Evolutionary conservation across 2,797 vertebrate species (phyloP).

Genomic region (Myotis findleyi): DNA sequence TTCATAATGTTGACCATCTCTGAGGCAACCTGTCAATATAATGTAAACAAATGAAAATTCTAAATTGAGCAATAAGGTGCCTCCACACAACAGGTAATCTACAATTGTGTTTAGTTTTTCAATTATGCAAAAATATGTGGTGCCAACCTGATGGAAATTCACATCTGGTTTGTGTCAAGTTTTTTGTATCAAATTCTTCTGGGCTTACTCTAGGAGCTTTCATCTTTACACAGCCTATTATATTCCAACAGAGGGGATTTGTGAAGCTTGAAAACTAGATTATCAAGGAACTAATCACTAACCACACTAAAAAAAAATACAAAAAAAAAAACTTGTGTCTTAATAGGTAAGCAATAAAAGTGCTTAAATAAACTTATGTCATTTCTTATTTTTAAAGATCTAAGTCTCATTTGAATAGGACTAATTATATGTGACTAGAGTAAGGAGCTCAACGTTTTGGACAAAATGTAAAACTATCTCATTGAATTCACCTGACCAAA

Average conservation of each 20-base stretch:
- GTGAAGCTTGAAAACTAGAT: not conserved
- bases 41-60: conserved; percentile 66
- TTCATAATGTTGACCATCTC: conserved; percentile 83
- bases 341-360: conserved; percentile 23
- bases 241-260: conserved; percentile 45
- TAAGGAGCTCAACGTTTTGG: not conserved
- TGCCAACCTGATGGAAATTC: not conserved
- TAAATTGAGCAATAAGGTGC: not conserved
- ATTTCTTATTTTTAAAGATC: not conserved
- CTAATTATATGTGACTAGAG: not conserved
- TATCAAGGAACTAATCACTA: conserved; percentile 32
- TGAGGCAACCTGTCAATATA: conserved; percentile 87
- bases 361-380: not conserved
- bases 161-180: conserved; percentile 9
- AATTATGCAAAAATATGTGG: not conserved
- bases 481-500: conserved; percentile 4
- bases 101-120: conserved; percentile 24
- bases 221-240: conserved; percentile 29
- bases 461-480: not conserved
- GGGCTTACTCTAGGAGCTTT: not conserved
- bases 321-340: not conserved
- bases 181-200: not conserved
- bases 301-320: not conserved
- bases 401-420: not conserved
- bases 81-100: conserved; percentile 32